phyloP scores from a whole-genome alignment of 2,113 vertebrate species.

The Phalacrocorax aristotelis region DNA sequence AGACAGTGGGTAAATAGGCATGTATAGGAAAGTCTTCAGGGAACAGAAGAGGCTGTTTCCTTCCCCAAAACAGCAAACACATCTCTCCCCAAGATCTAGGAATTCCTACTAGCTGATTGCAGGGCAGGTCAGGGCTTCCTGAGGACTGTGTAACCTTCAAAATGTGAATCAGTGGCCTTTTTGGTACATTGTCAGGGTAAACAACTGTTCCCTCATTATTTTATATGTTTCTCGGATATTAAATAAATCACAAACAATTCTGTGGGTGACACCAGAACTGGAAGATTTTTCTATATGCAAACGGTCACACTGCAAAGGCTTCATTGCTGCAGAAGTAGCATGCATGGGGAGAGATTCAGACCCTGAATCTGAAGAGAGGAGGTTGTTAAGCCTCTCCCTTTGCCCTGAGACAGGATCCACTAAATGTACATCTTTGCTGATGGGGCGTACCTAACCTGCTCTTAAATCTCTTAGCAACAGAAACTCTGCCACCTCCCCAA shows the following conservation, averaged over 20 bases:
- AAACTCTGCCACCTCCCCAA: neutral
- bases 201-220: accelerated
- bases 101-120: neutral
- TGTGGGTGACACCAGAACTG: neutral
- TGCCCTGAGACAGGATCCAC: neutral
- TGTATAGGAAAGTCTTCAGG: neutral
- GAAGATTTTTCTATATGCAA: neutral
- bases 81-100: neutral
- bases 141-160: neutral
- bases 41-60: neutral
- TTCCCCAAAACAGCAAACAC: neutral
- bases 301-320: neutral
- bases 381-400: neutral
- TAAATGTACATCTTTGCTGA: neutral
- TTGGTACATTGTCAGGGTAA: neutral
- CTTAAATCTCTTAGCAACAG: neutral
- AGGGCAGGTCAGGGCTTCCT: neutral
- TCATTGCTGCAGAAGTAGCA: neutral
- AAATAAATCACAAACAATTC: neutral
- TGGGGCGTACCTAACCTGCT: neutral
- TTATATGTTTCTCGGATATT: neutral
- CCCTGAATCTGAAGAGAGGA: neutral
- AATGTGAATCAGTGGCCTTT: neutral
- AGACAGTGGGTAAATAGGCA: neutral
- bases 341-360: neutral